These are phyloP conservation scores for Muscicapa comitata DNA, from an alignment of 2,797 vertebrate species.

Conservation along the genomic window DNA sequence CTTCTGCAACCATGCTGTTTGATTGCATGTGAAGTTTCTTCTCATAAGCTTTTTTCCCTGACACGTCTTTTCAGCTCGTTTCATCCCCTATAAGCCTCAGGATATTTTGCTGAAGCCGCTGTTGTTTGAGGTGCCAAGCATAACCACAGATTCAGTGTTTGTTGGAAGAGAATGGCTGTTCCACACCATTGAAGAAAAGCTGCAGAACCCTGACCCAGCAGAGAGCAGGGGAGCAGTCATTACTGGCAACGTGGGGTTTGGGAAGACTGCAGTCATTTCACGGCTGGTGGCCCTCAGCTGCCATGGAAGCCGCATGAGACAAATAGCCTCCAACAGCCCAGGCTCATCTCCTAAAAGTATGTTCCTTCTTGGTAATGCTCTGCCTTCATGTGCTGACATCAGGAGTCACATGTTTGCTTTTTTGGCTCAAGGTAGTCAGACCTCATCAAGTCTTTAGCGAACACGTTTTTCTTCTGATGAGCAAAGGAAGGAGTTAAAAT, in stretches of 20 bases:
- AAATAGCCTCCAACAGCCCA: conserved; percentile 94
- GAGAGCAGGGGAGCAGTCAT: conserved; percentile 85
- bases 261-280: conserved; percentile 94
- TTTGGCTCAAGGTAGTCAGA: not conserved
- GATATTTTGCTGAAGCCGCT: conserved; percentile 97
- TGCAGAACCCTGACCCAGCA: conserved; percentile 76
- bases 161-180: conserved; percentile 97
- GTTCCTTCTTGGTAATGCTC: not conserved
- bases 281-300: conserved; percentile 96
- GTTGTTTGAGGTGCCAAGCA: conserved; percentile 97
- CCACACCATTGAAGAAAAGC: conserved; percentile 84
- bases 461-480: not conserved
- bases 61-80: conserved; percentile 78
- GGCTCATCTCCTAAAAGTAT: conserved; percentile 87
- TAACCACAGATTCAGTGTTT: conserved; percentile 97
- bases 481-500: not conserved
- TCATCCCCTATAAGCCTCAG: conserved; percentile 92
- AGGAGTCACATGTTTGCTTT: not conserved
- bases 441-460: not conserved
- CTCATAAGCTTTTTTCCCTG: conserved; percentile 21
- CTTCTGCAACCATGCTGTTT: not conserved
- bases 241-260: conserved; percentile 92
- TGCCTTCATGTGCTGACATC: not conserved
- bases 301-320: conserved; percentile 96
- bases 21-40: not conserved